Evolutionary conservation across 2,113 vertebrate species (phyloP).

Genomic region (Lepidothrix coronata): DNA sequence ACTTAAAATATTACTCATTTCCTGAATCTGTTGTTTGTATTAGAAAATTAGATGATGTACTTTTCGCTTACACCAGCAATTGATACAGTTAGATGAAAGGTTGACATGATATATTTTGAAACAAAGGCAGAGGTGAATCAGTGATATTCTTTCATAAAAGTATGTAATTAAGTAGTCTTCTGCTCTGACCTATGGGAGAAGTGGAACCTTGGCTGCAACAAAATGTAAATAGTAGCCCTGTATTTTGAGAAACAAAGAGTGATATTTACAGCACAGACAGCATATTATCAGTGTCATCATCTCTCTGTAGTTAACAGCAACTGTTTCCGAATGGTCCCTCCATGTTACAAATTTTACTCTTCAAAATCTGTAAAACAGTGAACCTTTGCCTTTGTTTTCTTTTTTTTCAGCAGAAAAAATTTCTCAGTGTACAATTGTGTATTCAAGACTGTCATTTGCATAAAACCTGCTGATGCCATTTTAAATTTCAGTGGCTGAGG

Average conservation of each 20-base stretch:
- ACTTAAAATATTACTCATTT: not conserved
- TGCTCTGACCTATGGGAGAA: not conserved
- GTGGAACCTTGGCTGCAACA: not conserved
- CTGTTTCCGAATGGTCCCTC: not conserved
- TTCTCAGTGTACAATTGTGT: not conserved
- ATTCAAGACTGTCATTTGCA: not conserved
- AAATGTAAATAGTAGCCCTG: not conserved
- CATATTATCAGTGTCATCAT: slow-evolving; percentile 33
- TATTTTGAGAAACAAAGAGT: slow-evolving; percentile 11
- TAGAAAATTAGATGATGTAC: not conserved
- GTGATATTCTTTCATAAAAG: not conserved
- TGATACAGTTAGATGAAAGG: not conserved
- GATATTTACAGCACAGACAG: slow-evolving; percentile 12
- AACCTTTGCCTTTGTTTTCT: not conserved
- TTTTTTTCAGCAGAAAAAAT: not conserved
- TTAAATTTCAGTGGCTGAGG: not conserved
- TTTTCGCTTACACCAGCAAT: not conserved
- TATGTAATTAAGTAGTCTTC: slow-evolving; percentile 9
- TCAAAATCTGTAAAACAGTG: not conserved
- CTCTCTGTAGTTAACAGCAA: not conserved
- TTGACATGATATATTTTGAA: not conserved
- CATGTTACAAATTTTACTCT: not conserved
- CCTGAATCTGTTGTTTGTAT: not conserved
- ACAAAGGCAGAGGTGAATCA: not conserved
- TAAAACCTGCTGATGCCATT: not conserved